phyloP scores from a whole-genome alignment of 2,113 vertebrate species.

The Cepphus grylle region DNA sequence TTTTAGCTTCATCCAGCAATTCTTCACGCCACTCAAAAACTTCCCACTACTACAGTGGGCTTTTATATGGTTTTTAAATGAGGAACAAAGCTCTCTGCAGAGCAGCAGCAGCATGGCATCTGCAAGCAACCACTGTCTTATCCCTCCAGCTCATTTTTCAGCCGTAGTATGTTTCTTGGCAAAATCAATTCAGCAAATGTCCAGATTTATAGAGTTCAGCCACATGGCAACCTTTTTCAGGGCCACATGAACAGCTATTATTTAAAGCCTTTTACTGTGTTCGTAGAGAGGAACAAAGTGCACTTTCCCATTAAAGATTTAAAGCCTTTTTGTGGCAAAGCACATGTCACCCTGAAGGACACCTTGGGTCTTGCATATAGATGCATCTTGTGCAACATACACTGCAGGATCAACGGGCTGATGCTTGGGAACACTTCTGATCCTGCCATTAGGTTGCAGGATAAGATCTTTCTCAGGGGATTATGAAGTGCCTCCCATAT shows the following conservation, averaged over 20 bases:
- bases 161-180: conserved; percentile 37
- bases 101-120: neutral
- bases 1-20: neutral
- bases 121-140: conserved; percentile 20
- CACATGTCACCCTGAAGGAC: conserved; percentile 58
- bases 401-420: neutral
- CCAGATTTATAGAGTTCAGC: conserved; percentile 67
- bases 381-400: conserved; percentile 25
- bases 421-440: neutral
- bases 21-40: neutral
- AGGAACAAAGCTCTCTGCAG: neutral
- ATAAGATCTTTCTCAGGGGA: conserved; percentile 15
- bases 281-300: conserved; percentile 43
- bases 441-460: neutral
- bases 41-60: neutral
- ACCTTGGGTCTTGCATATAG: conserved; percentile 49
- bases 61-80: neutral
- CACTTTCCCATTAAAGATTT: conserved; percentile 61
- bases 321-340: conserved; percentile 50
- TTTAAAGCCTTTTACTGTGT: conserved; percentile 65
- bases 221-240: conserved; percentile 59
- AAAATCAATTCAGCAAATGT: conserved; percentile 64
- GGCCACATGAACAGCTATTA: conserved; percentile 56
- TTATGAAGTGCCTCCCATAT: neutral
- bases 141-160: conserved; percentile 48